Percentiles rank a stretch among this genome's conserved stretches.
Conservation (phyloP, 2,888 invertebrate species). For the Pollenia labialis region DNA sequence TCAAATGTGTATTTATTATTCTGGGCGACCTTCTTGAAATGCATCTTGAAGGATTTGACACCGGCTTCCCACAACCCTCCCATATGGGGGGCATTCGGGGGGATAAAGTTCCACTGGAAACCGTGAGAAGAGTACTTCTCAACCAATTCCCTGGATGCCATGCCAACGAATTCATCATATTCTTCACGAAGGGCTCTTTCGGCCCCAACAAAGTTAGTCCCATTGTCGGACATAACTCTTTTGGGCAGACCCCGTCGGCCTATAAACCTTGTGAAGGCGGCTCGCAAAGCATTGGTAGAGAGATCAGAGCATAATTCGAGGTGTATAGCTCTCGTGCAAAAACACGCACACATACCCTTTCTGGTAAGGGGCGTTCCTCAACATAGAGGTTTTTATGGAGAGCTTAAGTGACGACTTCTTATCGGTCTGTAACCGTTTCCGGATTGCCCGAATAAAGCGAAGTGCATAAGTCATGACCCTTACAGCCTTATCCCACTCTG, state of each 20-base stretch:
- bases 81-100: conserved; percentile 62
- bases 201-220: conserved; percentile 63
- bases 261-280: conserved; percentile 54
- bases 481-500: conserved; percentile 13
- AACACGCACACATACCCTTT: conserved; percentile 60
- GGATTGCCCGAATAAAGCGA: too few relatives aligned
- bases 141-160: background rate
- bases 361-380: conserved; percentile 20
- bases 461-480: background rate
- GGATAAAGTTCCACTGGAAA: conserved; percentile 48
- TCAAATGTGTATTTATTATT: background rate
- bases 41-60: conserved; percentile 52
- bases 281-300: conserved; percentile 45
- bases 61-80: conserved; percentile 60
- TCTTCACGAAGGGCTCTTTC: background rate
- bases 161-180: background rate
- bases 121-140: conserved; percentile 1
- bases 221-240: conserved; percentile 60
- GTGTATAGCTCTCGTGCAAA: conserved; percentile 51
- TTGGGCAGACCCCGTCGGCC: conserved; percentile 60
- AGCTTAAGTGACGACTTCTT: too few relatives aligned
- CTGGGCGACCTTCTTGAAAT: conserved; percentile 41
- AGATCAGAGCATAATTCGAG: conserved; percentile 55
- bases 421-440: too few relatives aligned
- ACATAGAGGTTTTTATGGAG: conserved; percentile 45